Conservation (phyloP, 1,140 invertebrate genomes). For the Aradophagus sp. region DNA sequence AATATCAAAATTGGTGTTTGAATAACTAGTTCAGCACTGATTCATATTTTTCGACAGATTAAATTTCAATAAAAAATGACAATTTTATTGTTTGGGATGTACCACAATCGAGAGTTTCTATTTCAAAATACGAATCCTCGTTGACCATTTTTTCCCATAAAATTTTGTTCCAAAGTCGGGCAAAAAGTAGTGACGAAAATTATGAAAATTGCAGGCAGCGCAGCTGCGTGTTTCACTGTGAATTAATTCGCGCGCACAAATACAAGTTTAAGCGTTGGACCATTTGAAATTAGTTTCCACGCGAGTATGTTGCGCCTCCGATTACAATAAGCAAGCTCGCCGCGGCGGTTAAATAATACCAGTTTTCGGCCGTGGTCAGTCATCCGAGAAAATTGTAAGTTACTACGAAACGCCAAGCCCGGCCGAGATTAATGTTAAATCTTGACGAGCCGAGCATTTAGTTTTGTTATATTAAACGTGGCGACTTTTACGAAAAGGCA, state of each 20-base stretch:
- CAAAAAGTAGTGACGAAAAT: too few species aligned
- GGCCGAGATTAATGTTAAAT: slow-evolving; percentile 19
- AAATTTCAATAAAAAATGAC: too few species aligned
- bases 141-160: too few species aligned
- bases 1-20: too few species aligned
- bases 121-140: too few species aligned
- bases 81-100: too few species aligned
- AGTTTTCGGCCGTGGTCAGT: slow-evolving; percentile 44
- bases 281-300: slow-evolving; percentile 54
- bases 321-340: slow-evolving; percentile 44
- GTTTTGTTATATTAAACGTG: slow-evolving; percentile 1
- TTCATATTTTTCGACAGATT: too few species aligned
- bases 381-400: slow-evolving; percentile 46
- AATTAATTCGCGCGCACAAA: slow-evolving; percentile 39
- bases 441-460: slow-evolving; percentile 2
- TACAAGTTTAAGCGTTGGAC: slow-evolving; percentile 11
- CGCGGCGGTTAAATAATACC: slow-evolving; percentile 40
- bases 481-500: too few species aligned
- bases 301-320: slow-evolving; percentile 28
- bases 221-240: slow-evolving; percentile 22
- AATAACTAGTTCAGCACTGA: too few species aligned
- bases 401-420: slow-evolving; percentile 12
- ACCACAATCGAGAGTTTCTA: too few species aligned
- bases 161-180: too few species aligned
- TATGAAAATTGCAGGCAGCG: slow-evolving; percentile 43